phyloP scores from a whole-genome alignment of 2,888 invertebrate species.

The Tricholauxania praeusta region DNA sequence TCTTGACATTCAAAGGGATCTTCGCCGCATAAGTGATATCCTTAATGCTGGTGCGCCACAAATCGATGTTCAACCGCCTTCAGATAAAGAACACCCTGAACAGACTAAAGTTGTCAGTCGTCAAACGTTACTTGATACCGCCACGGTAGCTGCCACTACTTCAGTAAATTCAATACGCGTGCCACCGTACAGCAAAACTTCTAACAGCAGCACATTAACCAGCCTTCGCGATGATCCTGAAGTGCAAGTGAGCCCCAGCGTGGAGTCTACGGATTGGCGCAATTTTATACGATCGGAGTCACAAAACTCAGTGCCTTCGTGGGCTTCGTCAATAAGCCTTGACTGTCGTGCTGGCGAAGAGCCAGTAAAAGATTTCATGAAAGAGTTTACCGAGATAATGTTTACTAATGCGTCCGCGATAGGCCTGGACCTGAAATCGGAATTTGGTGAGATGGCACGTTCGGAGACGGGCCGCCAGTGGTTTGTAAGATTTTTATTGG shows the following conservation, averaged over 20 bases:
- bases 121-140: constrained; percentile 21
- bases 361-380: constrained; percentile 76
- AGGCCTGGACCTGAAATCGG: constrained; percentile 75
- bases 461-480: constrained; percentile 75
- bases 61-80: constrained; percentile 65
- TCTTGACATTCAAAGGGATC: constrained; percentile 62
- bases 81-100: constrained; percentile 47
- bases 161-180: constrained; percentile 52
- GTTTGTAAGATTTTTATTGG: constrained; percentile 78
- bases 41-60: constrained; percentile 52
- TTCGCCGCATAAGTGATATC: constrained; percentile 58
- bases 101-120: too few species aligned
- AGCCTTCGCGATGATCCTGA: constrained; percentile 72
- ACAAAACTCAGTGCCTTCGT: constrained; percentile 74
- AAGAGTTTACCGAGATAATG: constrained; percentile 74
- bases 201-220: constrained; percentile 71
- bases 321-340: constrained; percentile 74
- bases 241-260: constrained; percentile 71
- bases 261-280: constrained; percentile 70
- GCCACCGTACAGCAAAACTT: constrained; percentile 60
- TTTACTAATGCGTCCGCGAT: constrained; percentile 73
- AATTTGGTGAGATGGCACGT: constrained; percentile 76
- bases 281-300: constrained; percentile 70
- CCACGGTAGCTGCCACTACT: constrained; percentile 33
- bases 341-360: constrained; percentile 73